A percentile compares a stretch with the other conserved stretches of the same genome.
phyloP scores from a whole-genome alignment of 2,113 vertebrate species.

The Cygnus buccinator region DNA sequence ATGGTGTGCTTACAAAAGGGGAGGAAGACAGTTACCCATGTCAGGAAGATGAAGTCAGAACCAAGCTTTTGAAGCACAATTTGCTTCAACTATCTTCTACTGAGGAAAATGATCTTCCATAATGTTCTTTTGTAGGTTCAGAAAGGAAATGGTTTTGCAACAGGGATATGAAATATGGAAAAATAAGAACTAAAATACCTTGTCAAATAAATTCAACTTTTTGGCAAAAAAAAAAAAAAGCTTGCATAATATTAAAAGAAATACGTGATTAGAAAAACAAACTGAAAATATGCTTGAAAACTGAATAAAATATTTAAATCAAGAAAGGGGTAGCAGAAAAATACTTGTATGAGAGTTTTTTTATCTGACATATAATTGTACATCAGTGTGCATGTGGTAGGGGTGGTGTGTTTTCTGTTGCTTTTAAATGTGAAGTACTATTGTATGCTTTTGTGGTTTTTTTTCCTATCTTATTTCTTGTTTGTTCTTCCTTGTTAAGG shows the following conservation, averaged over 20 bases:
- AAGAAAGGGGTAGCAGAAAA: neutral
- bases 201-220: neutral
- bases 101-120: neutral
- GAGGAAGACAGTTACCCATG: neutral
- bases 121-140: neutral
- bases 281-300: neutral
- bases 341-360: neutral
- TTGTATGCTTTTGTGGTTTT: neutral
- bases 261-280: neutral
- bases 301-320: neutral
- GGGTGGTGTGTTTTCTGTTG: neutral
- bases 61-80: neutral
- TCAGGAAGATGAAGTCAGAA: neutral
- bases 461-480: neutral
- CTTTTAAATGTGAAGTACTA: neutral
- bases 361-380: neutral
- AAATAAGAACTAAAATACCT: neutral
- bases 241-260: neutral
- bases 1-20: neutral
- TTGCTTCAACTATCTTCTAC: neutral
- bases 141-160: neutral
- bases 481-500: neutral
- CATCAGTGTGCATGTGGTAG: neutral
- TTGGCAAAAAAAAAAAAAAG: neutral
- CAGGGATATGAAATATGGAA: neutral